Base-by-base conservation (phyloP, 2,888 invertebrate genomes). In the Ormia ochracea region DNA sequence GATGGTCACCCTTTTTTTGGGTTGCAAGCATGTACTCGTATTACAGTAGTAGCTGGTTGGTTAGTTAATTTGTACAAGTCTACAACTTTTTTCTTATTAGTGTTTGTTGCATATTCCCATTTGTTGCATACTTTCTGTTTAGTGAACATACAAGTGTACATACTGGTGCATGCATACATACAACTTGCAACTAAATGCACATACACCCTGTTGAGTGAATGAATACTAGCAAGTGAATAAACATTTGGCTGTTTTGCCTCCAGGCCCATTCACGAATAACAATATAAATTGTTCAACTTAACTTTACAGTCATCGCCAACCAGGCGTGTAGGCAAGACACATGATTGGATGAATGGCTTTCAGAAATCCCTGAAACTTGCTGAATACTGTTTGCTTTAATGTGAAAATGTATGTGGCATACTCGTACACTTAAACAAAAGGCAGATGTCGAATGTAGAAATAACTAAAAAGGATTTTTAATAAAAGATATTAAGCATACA, bases 161-260 rank as follows among this genome's bases (percentile, higher is more conserved):
- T 4, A 12, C n/a, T n/a, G n/a, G n/a, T n/a, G n/a, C n/a, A n/a
- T n/a, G n/a, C n/a, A n/a, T n/a, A n/a, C n/a, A n/a, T n/a, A n/a
- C n/a, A n/a, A n/a, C n/a, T n/a, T 38, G 17, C 23, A 9, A 61
- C 59, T 19, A 38, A 33, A 4, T 38, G 38, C 31, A 70, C 66
- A 48, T 66, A 74, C 78, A 78, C 74, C 56, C 58, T 59, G 73
- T 54, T 66, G 50, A 59, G 43, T 58, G 78, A 61, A 56, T 58
- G 50, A 54, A 77, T 72, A 43, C 66, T 36, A 68, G 77, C 80
- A 77, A 78, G 76, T 86, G 86, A 87, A 86, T 85, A 86, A 85
- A 86, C 82, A 83, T 83, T 85, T 80, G 78, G 52, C 45, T 50
- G 41, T 61, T 82, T 82, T 81, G 82, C 82, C 86, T 83, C 70